phyloP scores from a whole-genome alignment of 2,113 vertebrate genomes.

The Bagarius yarrelli region DNA sequence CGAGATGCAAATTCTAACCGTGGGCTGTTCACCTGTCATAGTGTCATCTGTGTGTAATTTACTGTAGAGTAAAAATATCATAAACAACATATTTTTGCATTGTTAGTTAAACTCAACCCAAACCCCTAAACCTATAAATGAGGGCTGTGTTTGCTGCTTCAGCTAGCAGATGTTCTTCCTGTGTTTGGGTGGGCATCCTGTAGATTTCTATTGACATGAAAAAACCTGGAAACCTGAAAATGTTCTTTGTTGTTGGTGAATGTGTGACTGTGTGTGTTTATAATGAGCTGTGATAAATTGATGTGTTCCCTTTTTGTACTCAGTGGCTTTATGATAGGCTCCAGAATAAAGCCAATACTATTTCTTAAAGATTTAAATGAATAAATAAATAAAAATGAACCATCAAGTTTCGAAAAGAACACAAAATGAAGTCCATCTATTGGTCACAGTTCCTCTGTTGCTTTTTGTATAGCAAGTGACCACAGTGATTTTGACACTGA shows the following conservation, averaged over 20 bases:
- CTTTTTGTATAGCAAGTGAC: constrained; percentile 30
- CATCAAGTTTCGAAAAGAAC: neutral
- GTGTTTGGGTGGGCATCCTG: neutral
- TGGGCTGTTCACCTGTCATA: constrained; percentile 18
- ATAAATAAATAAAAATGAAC: neutral
- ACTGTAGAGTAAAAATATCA: neutral
- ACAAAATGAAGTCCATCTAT: neutral
- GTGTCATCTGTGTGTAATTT: constrained; percentile 19
- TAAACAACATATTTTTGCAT: constrained; percentile 5
- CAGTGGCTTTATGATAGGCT: neutral
- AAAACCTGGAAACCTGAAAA: too few relatives aligned
- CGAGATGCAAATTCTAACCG: constrained; percentile 3
- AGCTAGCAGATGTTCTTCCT: neutral
- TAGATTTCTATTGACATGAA: too few relatives aligned
- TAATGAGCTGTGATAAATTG: neutral
- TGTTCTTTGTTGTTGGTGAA: neutral
- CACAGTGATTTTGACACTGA: constrained; percentile 9
- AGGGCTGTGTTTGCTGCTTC: neutral
- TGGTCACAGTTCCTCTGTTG: constrained; percentile 2
- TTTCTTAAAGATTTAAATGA: neutral
- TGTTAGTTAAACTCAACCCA: constrained; percentile 1
- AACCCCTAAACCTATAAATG: constrained; percentile 4
- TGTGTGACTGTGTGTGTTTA: neutral
- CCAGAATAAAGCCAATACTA: neutral
- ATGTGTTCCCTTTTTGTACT: neutral